These are phyloP conservation scores for Tychaedon coryphoeus DNA, from an alignment of 2,113 vertebrate genomes.

Conservation along the genomic window DNA sequence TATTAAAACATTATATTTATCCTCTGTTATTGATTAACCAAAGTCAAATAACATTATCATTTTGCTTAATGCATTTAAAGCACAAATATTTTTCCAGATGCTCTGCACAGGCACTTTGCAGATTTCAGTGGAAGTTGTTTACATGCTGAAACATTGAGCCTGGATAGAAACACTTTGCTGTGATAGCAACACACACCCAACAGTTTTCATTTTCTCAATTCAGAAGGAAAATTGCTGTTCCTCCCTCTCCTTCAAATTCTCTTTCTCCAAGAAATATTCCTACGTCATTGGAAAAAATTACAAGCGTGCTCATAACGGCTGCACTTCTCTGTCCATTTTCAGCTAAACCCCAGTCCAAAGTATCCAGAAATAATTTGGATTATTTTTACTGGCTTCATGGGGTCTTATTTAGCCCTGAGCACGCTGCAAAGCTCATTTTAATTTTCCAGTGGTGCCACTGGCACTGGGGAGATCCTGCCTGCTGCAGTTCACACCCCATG, in stretches of 20 bases:
- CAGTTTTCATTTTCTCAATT: constrained; percentile 35
- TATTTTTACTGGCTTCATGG: not conserved
- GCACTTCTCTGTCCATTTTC: not conserved
- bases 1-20: constrained; percentile 21
- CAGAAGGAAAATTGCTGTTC: not conserved
- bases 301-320: not conserved
- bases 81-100: constrained; percentile 31
- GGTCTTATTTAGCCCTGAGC: not conserved
- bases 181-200: constrained; percentile 7
- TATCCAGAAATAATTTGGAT: not conserved
- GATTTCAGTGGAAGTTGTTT: constrained; percentile 34
- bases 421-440: not conserved
- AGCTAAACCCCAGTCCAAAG: not conserved
- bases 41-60: constrained; percentile 50
- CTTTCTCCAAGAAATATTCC: constrained; percentile 2
- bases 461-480: not conserved
- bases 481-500: fast-evolving
- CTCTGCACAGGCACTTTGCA: not conserved
- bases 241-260: not conserved
- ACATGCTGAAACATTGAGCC: not conserved
- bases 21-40: constrained; percentile 47
- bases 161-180: not conserved
- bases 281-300: not conserved
- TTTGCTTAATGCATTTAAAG: constrained; percentile 42
- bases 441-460: not conserved